phyloP scores from a whole-genome alignment of 2,888 invertebrate species.

The Lycia hirtaria region DNA sequence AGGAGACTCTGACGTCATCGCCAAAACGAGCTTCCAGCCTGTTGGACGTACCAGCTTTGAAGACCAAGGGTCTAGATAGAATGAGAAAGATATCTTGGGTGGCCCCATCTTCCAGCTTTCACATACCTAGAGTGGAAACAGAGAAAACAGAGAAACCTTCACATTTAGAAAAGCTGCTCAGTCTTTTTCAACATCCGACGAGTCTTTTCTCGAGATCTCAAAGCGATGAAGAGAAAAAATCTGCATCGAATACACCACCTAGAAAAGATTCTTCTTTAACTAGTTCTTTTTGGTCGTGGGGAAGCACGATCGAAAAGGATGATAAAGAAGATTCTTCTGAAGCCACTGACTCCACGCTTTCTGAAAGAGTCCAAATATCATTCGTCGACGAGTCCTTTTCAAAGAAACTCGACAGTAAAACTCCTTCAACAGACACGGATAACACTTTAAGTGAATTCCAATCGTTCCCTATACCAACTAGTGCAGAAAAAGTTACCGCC shows the following conservation, averaged over 20 bases:
- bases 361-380: conserved; percentile 78
- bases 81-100: conserved; percentile 87
- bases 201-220: conserved; percentile 84
- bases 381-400: conserved; percentile 80
- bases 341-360: conserved; percentile 76
- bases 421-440: conserved; percentile 79
- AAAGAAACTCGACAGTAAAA: conserved; percentile 75
- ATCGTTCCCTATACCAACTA: conserved; percentile 60
- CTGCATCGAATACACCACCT: conserved; percentile 72
- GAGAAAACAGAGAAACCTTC: conserved; percentile 77
- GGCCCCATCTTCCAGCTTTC: conserved; percentile 76
- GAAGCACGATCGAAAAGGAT: conserved; percentile 64
- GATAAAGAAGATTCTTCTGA: conserved; percentile 72
- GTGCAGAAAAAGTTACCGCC: conserved; percentile 73
- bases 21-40: conserved; percentile 76
- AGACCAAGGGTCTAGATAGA: conserved; percentile 71
- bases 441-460: conserved; percentile 79
- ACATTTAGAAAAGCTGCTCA: conserved; percentile 87
- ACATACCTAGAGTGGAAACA: conserved; percentile 58
- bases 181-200: conserved; percentile 87
- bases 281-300: conserved; percentile 82
- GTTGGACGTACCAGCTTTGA: conserved; percentile 76
- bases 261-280: conserved; percentile 75
- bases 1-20: conserved; percentile 65
- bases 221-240: conserved; percentile 74